Conservation (phyloP, 1,140 invertebrate species). For the Zaprionus kolodkinae region DNA sequence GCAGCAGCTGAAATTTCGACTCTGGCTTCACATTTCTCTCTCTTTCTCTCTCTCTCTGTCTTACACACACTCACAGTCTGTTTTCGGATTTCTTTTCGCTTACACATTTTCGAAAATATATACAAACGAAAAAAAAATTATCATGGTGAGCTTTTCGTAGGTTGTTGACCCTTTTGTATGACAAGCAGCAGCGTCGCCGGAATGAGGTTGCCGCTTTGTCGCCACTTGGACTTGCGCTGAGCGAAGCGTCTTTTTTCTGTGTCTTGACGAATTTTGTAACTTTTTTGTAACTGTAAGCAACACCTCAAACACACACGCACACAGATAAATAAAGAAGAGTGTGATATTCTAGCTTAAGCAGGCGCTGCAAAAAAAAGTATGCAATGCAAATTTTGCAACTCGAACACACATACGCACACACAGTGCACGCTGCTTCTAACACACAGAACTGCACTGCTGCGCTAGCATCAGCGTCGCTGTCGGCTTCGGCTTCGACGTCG, state of each 20-base stretch:
- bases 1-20: slow-evolving; percentile 54
- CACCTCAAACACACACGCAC: background rate
- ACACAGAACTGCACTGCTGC: slow-evolving; percentile 42
- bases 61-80: slow-evolving; percentile 28
- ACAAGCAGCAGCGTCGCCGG: slow-evolving; percentile 30
- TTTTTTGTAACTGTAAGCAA: slow-evolving; percentile 18
- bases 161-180: slow-evolving; percentile 71
- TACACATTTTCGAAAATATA: slow-evolving; percentile 57
- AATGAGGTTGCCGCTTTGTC: slow-evolving; percentile 64
- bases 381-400: slow-evolving; percentile 53
- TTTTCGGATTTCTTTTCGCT: slow-evolving; percentile 68
- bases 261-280: slow-evolving; percentile 30
- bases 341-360: slow-evolving; percentile 16
- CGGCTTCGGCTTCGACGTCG: slow-evolving; percentile 28
- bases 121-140: slow-evolving; percentile 43
- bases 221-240: slow-evolving; percentile 46
- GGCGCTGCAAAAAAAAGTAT: slow-evolving; percentile 56
- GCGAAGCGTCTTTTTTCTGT: slow-evolving; percentile 41
- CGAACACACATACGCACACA: slow-evolving; percentile 4
- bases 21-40: slow-evolving; percentile 44
- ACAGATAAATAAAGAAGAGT: background rate
- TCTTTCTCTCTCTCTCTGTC: background rate
- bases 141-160: slow-evolving; percentile 67
- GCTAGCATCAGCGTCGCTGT: slow-evolving; percentile 34
- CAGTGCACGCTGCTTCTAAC: background rate